A percentile compares a stretch with the other conserved stretches of the same genome.
phyloP scores from a whole-genome alignment of 2,113 vertebrate species.

The Ictalurus punctatus region DNA sequence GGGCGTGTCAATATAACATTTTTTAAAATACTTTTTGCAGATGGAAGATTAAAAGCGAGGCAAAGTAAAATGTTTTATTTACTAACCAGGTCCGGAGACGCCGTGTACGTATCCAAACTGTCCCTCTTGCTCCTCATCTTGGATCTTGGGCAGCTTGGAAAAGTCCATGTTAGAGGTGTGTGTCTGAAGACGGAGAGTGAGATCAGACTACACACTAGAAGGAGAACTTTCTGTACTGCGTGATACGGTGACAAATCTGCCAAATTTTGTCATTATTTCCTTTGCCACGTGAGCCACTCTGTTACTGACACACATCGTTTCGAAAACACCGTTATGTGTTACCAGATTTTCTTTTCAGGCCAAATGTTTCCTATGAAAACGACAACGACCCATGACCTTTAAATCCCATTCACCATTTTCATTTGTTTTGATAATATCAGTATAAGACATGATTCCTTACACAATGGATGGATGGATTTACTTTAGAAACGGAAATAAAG shows the following conservation, averaged over 20 bases:
- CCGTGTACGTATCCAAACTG: slow-evolving; percentile 92
- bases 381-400: background rate
- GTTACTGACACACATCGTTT: background rate
- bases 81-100: slow-evolving; percentile 94
- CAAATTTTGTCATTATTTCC: background rate
- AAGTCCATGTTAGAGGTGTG: slow-evolving; percentile 84
- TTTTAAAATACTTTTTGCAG: background rate
- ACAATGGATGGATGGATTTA: background rate
- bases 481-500: too few species aligned
- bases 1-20: too few species aligned
- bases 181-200: slow-evolving; percentile 40
- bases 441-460: background rate
- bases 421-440: background rate
- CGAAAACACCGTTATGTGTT: background rate
- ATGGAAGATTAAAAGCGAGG: background rate
- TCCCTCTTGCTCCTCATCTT: slow-evolving; percentile 88
- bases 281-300: background rate
- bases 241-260: background rate
- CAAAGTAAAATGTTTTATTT: background rate
- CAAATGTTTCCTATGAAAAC: background rate
- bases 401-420: too few species aligned
- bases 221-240: background rate
- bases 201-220: background rate
- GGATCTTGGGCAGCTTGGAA: slow-evolving; percentile 91
- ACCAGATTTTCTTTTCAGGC: background rate